A percentile compares a stretch with the other conserved stretches of the same genome.
phyloP scores from a whole-genome alignment of 2,888 invertebrate genomes.

The Lochmaea capreae region DNA sequence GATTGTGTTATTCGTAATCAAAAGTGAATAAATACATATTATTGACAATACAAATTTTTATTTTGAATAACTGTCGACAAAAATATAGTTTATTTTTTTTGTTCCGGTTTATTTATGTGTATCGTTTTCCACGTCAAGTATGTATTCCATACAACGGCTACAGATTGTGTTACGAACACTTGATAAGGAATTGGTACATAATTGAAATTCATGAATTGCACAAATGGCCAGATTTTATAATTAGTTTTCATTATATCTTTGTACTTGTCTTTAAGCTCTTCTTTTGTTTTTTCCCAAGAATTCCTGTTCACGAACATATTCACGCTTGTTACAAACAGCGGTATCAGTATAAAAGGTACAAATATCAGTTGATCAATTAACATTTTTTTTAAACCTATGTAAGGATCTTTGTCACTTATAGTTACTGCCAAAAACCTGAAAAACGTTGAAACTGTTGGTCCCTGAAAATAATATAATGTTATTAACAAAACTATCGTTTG shows the following conservation, averaged over 20 bases:
- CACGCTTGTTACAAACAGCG: background rate
- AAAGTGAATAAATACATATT: no score
- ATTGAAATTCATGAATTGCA: constrained; percentile 6
- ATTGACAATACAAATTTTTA: constrained; percentile 1
- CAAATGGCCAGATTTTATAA: constrained; percentile 13
- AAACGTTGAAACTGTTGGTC: constrained; percentile 3
- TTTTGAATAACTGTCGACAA: background rate
- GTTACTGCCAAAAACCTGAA: constrained; percentile 3
- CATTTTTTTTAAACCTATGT: constrained; percentile 11
- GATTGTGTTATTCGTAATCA: no score
- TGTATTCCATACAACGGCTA: constrained; percentile 3
- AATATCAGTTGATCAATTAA: constrained; percentile 8
- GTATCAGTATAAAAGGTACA: constrained; percentile 4
- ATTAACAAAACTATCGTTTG: background rate
- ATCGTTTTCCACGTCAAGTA: constrained; percentile 5
- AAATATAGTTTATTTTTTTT: background rate
- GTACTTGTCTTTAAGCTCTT: constrained; percentile 3
- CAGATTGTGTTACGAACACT: constrained; percentile 6
- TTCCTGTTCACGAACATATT: background rate
- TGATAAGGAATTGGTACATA: constrained; percentile 11
- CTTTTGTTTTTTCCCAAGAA: constrained; percentile 4
- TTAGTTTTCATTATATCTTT: background rate
- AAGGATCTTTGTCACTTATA: constrained; percentile 1
- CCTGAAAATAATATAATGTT: background rate
- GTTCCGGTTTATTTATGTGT: background rate